Conservation (phyloP, 2,797 vertebrate genomes). For the Anolis apletophallus region DNA sequence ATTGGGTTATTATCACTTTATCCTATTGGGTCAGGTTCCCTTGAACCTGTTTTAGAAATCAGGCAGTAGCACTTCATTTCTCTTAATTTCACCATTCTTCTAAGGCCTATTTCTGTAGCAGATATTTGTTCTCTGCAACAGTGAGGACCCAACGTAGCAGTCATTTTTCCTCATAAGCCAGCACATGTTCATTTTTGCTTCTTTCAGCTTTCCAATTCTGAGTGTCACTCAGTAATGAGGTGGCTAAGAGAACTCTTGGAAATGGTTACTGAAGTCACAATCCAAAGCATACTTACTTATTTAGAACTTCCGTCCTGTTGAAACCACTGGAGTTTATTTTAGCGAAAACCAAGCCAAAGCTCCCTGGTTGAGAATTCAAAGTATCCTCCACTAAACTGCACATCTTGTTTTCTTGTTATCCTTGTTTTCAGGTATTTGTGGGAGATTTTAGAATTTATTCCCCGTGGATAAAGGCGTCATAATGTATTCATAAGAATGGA, state of each 20-base stretch:
- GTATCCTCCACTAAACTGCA: too few species aligned
- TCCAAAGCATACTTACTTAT: neutral
- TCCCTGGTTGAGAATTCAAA: neutral
- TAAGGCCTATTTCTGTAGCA: constrained; percentile 3
- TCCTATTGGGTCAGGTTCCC: neutral
- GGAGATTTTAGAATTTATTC: too few species aligned
- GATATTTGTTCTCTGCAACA: constrained; percentile 4
- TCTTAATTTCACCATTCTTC: constrained; percentile 18
- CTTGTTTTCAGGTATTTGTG: too few species aligned
- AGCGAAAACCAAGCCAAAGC: neutral
- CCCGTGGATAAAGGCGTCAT: too few species aligned
- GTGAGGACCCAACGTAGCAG: constrained; percentile 1
- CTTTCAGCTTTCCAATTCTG: neutral
- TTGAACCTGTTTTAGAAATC: neutral
- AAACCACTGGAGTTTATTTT: neutral
- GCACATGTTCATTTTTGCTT: neutral
- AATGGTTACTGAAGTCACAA: neutral
- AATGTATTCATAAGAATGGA: neutral
- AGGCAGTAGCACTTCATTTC: constrained; percentile 9
- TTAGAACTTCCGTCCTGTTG: neutral
- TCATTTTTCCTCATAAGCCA: constrained; percentile 20
- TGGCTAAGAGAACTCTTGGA: neutral
- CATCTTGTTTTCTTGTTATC: too few species aligned
- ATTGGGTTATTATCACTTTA: neutral
- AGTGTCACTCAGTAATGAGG: neutral